Percentiles rank a stretch among this genome's conserved stretches.
Conservation (phyloP, 2,888 invertebrate species). For the Acanthococcus lagerstroemiae region DNA sequence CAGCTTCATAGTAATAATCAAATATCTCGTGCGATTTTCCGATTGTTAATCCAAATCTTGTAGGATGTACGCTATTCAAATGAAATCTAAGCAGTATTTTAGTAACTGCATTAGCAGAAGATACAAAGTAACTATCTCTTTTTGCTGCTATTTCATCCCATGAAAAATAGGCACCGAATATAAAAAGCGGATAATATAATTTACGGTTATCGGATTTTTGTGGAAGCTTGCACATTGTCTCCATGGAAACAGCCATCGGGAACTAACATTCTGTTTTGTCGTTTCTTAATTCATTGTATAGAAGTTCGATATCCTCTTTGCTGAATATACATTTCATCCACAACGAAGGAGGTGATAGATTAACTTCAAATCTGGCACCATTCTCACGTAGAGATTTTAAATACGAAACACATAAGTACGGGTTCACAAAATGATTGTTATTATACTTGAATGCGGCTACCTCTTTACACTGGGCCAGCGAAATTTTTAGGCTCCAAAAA, state of each 20-base stretch:
- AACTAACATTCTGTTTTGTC: background rate
- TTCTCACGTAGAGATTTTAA: background rate
- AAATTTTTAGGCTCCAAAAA: background rate
- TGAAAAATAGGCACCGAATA: background rate
- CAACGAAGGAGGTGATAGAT: background rate
- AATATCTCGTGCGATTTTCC: too few species aligned
- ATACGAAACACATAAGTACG: slow-evolving; percentile 1
- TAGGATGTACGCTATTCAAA: background rate
- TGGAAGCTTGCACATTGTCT: background rate
- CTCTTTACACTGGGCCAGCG: background rate
- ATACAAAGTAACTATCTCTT: background rate
- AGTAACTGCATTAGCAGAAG: background rate
- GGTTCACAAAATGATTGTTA: background rate
- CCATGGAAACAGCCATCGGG: background rate
- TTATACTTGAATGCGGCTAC: background rate
- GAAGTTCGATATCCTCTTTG: background rate
- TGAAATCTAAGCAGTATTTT: background rate
- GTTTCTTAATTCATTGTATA: background rate
- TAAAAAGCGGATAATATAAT: slow-evolving; percentile 1
- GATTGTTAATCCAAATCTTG: background rate
- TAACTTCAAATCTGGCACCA: background rate
- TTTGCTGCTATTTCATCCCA: background rate
- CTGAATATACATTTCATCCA: slow-evolving; percentile 4
- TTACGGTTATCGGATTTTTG: background rate
- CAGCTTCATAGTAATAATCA: background rate